Evolutionary conservation across 2,888 invertebrate genomes (phyloP).

Genomic region (Eupelmus urozonus): DNA sequence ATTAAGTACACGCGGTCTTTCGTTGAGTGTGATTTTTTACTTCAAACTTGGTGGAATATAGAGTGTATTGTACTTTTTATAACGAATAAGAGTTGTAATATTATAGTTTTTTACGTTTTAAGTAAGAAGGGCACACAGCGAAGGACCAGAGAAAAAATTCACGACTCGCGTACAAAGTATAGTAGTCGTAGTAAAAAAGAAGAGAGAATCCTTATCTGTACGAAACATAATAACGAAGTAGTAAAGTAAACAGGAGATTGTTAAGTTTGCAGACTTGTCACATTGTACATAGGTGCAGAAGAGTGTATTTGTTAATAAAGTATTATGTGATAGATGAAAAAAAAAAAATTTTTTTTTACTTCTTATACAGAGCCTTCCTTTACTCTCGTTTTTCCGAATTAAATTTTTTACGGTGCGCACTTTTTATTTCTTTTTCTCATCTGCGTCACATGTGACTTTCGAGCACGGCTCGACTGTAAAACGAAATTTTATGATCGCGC

Average conservation of each 20-base stretch:
- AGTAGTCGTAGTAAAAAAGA: constrained; percentile 31
- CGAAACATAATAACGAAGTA: constrained; percentile 47
- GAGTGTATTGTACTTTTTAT: not conserved
- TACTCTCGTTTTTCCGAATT: not conserved
- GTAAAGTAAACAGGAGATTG: constrained; percentile 57
- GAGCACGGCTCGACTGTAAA: constrained; percentile 4
- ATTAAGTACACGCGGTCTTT: constrained; percentile 10
- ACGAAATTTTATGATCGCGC: constrained; percentile 29
- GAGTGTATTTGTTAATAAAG: constrained; percentile 56
- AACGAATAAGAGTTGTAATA: not conserved
- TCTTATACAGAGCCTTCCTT: not conserved
- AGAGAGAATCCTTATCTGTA: constrained; percentile 26
- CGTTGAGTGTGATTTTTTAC: constrained; percentile 11
- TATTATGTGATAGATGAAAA: constrained; percentile 38
- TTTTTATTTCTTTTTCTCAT: constrained; percentile 24
- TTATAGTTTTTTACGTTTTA: constrained; percentile 5
- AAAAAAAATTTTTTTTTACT: constrained; percentile 5
- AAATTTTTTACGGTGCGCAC: not conserved
- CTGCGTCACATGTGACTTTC: constrained; percentile 17
- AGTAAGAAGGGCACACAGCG: constrained; percentile 15
- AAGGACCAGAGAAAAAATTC: constrained; percentile 29
- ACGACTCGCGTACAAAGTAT: constrained; percentile 48
- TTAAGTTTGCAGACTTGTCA: constrained; percentile 62
- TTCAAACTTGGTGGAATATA: not conserved
- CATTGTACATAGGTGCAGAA: constrained; percentile 58